A percentile compares a stretch with the other conserved stretches of the same genome.
Evolutionary conservation across 2,888 invertebrate genomes (phyloP).

Genomic region (Mesoligia furuncula): DNA sequence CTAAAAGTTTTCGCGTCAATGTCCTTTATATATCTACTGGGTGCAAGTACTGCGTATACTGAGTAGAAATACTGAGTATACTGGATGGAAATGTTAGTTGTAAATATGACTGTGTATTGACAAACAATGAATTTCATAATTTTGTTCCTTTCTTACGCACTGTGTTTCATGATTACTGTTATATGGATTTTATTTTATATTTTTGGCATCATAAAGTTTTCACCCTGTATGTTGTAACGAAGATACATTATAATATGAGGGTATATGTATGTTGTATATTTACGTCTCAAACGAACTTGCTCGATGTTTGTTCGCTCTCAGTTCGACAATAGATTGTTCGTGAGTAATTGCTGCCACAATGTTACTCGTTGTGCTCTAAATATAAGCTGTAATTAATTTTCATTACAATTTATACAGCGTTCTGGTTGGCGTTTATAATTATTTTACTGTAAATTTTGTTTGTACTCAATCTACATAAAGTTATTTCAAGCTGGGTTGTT

Average conservation of each 20-base stretch:
- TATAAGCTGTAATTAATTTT: slow-evolving; percentile 58
- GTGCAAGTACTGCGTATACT: too few relatives aligned
- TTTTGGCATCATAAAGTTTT: slow-evolving; percentile 1
- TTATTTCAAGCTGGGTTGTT: slow-evolving; percentile 49
- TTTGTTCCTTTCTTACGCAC: neutral
- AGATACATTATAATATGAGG: neutral
- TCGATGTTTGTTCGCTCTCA: slow-evolving; percentile 41
- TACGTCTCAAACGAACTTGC: slow-evolving; percentile 41
- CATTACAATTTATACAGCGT: slow-evolving; percentile 57
- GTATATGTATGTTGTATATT: slow-evolving; percentile 22
- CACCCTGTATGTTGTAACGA: slow-evolving; percentile 5
- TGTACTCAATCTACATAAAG: slow-evolving; percentile 45
- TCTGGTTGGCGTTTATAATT: slow-evolving; percentile 54
- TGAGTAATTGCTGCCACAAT: slow-evolving; percentile 56
- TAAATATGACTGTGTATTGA: neutral
- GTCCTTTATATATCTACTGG: too few relatives aligned
- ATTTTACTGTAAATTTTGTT: slow-evolving; percentile 47
- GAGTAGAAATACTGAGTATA: neutral
- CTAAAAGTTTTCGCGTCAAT: neutral
- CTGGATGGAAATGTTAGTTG: slow-evolving; percentile 1
- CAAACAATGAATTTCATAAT: neutral
- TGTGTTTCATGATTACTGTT: neutral
- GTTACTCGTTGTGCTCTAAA: slow-evolving; percentile 55
- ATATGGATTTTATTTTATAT: neutral
- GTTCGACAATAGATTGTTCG: slow-evolving; percentile 53